These are phyloP conservation scores for Ceramica pisi DNA, from an alignment of 2,888 invertebrate species.

Conservation along the genomic window DNA sequence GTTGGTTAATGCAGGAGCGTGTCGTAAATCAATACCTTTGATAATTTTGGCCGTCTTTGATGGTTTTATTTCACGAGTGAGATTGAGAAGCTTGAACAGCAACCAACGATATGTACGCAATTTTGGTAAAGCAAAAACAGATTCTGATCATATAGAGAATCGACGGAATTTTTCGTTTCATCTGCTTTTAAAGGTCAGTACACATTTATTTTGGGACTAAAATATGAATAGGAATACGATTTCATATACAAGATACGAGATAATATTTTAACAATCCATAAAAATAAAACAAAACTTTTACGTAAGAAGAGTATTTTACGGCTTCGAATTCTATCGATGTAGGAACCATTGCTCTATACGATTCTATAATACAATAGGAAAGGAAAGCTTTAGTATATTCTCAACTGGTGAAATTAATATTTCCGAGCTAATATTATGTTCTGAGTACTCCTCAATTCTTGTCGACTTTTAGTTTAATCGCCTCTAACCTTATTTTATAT, in stretches of 20 bases:
- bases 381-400: slow-evolving; percentile 4
- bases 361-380: not conserved
- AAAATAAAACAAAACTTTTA: not conserved
- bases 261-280: not conserved
- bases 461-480: not conserved
- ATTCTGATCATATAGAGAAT: slow-evolving; percentile 14
- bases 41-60: not conserved
- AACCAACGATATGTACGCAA: slow-evolving; percentile 2
- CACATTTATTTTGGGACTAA: slow-evolving; percentile 2
- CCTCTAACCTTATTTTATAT: not conserved
- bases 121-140: slow-evolving; percentile 17
- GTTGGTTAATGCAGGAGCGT: slow-evolving; percentile 16
- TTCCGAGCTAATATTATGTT: not conserved
- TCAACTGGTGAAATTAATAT: slow-evolving; percentile 4
- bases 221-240: not conserved
- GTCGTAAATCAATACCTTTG: slow-evolving; percentile 38
- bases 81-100: not conserved
- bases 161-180: slow-evolving; percentile 39
- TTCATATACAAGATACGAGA: not conserved
- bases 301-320: not conserved
- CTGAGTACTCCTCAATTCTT: not conserved
- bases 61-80: not conserved
- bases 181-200: slow-evolving; percentile 53
- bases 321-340: slow-evolving; percentile 1
- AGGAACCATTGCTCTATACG: not conserved